Conservation (phyloP, 2,888 invertebrate genomes). For the Clusia tigrina region DNA sequence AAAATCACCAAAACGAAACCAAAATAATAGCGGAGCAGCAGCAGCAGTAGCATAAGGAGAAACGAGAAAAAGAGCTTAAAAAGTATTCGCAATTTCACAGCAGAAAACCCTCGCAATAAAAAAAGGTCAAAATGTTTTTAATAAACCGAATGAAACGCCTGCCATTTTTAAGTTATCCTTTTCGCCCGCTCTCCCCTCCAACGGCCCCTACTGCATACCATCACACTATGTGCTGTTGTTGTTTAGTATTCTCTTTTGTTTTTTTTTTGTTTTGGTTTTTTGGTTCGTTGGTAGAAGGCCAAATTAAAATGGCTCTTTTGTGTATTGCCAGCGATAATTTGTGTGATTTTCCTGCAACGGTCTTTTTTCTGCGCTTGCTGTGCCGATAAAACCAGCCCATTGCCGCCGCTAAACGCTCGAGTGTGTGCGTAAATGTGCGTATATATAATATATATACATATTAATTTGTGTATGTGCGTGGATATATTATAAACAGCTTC, state of each 20-base stretch:
- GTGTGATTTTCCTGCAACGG: conserved; percentile 22
- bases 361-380: not conserved
- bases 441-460: not conserved
- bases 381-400: too few relatives aligned
- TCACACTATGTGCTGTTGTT: too few relatives aligned
- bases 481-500: conserved; percentile 7
- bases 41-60: too few relatives aligned
- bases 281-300: conserved; percentile 10
- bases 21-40: not conserved
- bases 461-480: conserved; percentile 4
- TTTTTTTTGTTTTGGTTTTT: too few relatives aligned
- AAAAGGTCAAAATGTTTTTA: conserved; percentile 15
- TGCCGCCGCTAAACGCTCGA: too few relatives aligned
- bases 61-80: too few relatives aligned
- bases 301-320: conserved; percentile 27
- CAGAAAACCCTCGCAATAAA: not conserved
- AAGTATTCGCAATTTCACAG: too few relatives aligned
- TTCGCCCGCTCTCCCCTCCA: not conserved
- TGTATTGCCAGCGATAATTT: conserved; percentile 29
- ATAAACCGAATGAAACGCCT: conserved; percentile 21
- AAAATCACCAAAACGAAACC: not conserved
- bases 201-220: too few relatives aligned
- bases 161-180: conserved; percentile 25
- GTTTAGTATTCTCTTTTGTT: too few relatives aligned
- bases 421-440: too few relatives aligned